Evolutionary conservation across 2,888 invertebrate genomes (phyloP).

Genomic region (Amphipoea lucens): DNA sequence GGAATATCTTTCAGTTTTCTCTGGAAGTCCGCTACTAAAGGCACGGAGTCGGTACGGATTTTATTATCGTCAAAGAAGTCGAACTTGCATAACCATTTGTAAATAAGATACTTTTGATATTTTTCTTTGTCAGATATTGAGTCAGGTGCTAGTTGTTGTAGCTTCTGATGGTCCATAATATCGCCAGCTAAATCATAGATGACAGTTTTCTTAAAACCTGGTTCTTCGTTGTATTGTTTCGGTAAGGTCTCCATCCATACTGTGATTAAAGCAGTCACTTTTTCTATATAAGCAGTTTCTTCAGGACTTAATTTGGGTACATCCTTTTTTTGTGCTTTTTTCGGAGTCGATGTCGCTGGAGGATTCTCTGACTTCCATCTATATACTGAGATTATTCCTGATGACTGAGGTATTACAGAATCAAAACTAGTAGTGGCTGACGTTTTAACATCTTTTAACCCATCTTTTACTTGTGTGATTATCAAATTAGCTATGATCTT

Average conservation of each 20-base stretch:
- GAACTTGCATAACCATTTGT: conserved; percentile 74
- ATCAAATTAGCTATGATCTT: conserved; percentile 48
- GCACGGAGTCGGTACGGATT: conserved; percentile 61
- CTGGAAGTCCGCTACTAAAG: conserved; percentile 68
- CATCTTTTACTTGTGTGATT: conserved; percentile 37
- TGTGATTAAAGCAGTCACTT: conserved; percentile 66
- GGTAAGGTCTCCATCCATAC: conserved; percentile 75
- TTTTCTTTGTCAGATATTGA: conserved; percentile 62
- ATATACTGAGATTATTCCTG: conserved; percentile 67
- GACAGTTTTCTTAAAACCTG: conserved; percentile 71
- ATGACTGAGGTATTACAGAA: conserved; percentile 50
- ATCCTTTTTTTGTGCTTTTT: conserved; percentile 58
- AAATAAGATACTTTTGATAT: conserved; percentile 68
- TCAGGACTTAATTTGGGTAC: conserved; percentile 68
- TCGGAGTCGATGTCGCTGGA: conserved; percentile 72
- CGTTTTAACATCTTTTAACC: conserved; percentile 29
- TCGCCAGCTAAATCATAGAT: conserved; percentile 75
- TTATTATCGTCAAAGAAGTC: conserved; percentile 68
- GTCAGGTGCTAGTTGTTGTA: conserved; percentile 69
- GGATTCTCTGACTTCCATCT: conserved; percentile 60
- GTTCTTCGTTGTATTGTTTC: conserved; percentile 68
- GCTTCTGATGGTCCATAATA: conserved; percentile 72
- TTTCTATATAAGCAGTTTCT: conserved; percentile 70
- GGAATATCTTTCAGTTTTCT: conserved; percentile 65
- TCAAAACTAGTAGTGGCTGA: conserved; percentile 40